Evolutionary conservation across 2,888 invertebrate genomes (phyloP).

Genomic region (Ornithoptera priamus): DNA sequence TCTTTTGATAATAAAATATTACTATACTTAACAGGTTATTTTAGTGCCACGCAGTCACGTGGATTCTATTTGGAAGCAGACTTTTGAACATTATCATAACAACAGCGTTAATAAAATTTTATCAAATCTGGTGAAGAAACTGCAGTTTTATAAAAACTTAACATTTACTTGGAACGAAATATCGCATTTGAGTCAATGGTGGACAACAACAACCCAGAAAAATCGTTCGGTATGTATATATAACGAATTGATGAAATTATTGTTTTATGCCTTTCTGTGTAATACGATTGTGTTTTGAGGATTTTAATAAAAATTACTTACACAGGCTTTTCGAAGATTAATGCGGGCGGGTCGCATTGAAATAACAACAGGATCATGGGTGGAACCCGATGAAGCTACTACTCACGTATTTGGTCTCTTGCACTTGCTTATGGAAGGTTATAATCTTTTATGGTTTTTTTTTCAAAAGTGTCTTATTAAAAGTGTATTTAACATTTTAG

Average conservation of each 20-base stretch:
- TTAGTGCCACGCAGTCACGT: constrained; percentile 62
- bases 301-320: constrained; percentile 21
- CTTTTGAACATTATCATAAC: constrained; percentile 59
- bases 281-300: background rate
- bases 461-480: background rate
- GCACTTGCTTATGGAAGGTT: constrained; percentile 94
- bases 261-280: background rate
- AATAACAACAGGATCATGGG: constrained; percentile 96
- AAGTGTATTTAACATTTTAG: constrained; percentile 8
- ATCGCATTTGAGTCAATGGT: constrained; percentile 69
- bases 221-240: constrained; percentile 53
- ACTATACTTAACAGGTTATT: constrained; percentile 52
- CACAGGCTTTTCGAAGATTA: constrained; percentile 84
- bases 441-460: constrained; percentile 2
- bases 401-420: constrained; percentile 92
- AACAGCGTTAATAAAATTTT: constrained; percentile 57
- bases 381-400: constrained; percentile 96
- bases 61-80: constrained; percentile 59
- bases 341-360: constrained; percentile 90
- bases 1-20: background rate
- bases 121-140: constrained; percentile 63
- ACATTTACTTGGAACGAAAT: constrained; percentile 72
- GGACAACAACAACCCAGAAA: constrained; percentile 56
- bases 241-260: background rate
- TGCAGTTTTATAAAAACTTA: constrained; percentile 62